phyloP scores from a whole-genome alignment of 1,140 invertebrate species.

The Pseudomyrmex flavicornis region DNA sequence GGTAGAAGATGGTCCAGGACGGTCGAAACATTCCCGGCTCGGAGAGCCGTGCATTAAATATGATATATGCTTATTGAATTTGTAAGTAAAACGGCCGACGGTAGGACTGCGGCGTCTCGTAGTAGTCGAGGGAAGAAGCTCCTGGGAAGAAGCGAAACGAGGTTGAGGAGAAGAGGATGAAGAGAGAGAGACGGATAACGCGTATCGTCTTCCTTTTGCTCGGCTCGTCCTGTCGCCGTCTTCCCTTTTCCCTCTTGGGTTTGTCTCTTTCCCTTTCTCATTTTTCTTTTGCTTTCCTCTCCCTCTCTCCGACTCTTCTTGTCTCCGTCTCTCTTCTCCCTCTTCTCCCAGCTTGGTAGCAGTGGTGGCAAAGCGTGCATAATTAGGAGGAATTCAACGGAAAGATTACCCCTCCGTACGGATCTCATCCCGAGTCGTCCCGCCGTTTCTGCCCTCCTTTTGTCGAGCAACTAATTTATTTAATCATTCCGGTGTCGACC shows the following conservation, averaged over 20 bases:
- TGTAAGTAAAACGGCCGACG: conserved; percentile 80
- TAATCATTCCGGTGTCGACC: conserved; percentile 80
- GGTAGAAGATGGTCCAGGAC: conserved; percentile 72
- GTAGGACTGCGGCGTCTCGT: conserved; percentile 70
- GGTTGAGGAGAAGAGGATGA: conserved; percentile 15
- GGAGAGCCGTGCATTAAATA: conserved; percentile 77
- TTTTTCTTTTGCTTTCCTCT: not conserved
- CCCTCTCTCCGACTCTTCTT: conserved; percentile 18
- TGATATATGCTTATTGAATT: conserved; percentile 84
- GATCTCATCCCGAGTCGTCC: conserved; percentile 83
- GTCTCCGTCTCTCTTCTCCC: conserved; percentile 16
- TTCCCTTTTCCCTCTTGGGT: conserved; percentile 19
- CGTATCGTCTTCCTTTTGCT: conserved; percentile 33
- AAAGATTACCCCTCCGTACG: conserved; percentile 81
- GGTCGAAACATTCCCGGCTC: conserved; percentile 78
- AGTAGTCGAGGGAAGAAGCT: conserved; percentile 62
- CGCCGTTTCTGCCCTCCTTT: conserved; percentile 79
- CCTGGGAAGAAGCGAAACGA: conserved; percentile 32
- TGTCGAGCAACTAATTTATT: conserved; percentile 84
- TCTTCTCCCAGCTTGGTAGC: conserved; percentile 71
- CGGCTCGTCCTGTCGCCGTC: conserved; percentile 3
- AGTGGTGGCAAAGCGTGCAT: conserved; percentile 83
- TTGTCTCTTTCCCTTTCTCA: conserved; percentile 57
- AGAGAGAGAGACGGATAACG: conserved; percentile 22
- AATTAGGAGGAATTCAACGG: conserved; percentile 84